Conservation (phyloP, 2,888 invertebrate species). For the Pedicia rivosa region DNA sequence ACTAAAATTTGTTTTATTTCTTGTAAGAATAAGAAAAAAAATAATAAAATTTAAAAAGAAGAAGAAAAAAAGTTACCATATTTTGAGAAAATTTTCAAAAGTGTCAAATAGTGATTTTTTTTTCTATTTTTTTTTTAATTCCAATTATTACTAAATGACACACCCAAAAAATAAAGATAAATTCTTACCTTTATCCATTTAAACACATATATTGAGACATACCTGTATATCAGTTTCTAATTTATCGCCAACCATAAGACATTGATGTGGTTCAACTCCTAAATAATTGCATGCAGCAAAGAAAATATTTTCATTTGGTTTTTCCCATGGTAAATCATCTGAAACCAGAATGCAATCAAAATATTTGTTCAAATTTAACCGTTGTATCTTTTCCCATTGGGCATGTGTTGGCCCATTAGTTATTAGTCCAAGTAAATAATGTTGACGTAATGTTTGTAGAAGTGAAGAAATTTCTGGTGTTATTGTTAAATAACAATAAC, state of each 20-base stretch:
- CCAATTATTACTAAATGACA: too few species aligned
- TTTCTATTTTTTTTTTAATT: too few species aligned
- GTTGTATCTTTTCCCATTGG: slow-evolving; percentile 77
- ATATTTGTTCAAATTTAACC: slow-evolving; percentile 48
- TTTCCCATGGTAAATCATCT: slow-evolving; percentile 74
- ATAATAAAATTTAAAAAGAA: too few species aligned
- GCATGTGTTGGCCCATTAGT: slow-evolving; percentile 76
- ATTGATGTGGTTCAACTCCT: slow-evolving; percentile 53
- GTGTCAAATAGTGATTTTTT: too few species aligned
- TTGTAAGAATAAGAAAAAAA: too few species aligned
- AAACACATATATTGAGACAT: slow-evolving; percentile 12
- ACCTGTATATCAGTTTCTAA: slow-evolving; percentile 73
- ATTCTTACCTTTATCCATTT: too few species aligned
- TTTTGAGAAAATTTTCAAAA: too few species aligned
- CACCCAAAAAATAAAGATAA: too few species aligned
- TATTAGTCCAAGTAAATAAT: slow-evolving; percentile 63
- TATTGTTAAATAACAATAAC: slow-evolving; percentile 59
- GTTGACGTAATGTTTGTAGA: slow-evolving; percentile 49
- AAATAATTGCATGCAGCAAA: slow-evolving; percentile 62
- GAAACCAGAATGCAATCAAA: slow-evolving; percentile 71
- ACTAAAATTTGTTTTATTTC: too few species aligned
- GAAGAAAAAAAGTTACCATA: too few species aligned
- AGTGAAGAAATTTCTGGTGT: slow-evolving; percentile 51
- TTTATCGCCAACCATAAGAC: slow-evolving; percentile 80
- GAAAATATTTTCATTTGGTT: slow-evolving; percentile 69